Evolutionary conservation across 2,113 vertebrate genomes (phyloP), one percentile per base, ranked within the genome.

Genomic region (Thalassoma bifasciatum): DNA sequence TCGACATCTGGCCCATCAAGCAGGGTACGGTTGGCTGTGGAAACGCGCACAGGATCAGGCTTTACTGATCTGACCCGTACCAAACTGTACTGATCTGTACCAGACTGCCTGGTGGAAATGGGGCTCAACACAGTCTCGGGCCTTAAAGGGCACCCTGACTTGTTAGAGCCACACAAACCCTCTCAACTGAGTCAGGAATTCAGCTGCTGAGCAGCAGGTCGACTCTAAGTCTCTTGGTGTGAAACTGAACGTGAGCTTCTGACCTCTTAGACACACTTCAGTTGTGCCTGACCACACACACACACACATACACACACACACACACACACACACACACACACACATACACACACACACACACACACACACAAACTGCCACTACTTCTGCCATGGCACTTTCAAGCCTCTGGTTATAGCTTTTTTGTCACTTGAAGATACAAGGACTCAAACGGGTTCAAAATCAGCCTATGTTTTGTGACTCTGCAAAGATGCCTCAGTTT

Each of bases 251-350:
- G 53, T 73, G 75, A 24, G 26, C 77, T 77, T 21, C 46, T 62
- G 83, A 81, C 83, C 72, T 76, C 56, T 76, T 10, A 51, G 56
- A 75, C 78, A 81, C 66, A 77, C 60, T 60, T 85, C 64, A 80
- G 75, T 67, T 86, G 77, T 62, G 65, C 22, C n/a, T 66, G 40
- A 17, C 53, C 68, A 78, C 83, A 79, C 67, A 82, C 72, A 60
- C 0, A 2, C n/a, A n/a, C n/a, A n/a, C n/a, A n/a, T n/a, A n/a
- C n/a, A n/a, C n/a, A n/a, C n/a, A n/a, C n/a, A n/a, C n/a, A n/a
- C n/a, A n/a, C n/a, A n/a, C n/a, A n/a, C n/a, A n/a, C n/a, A n/a
- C n/a, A n/a, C n/a, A n/a, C n/a, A n/a, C n/a, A n/a, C n/a, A n/a
- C n/a, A n/a, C n/a, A n/a, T n/a, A n/a, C n/a, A n/a, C n/a, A n/a